Percentiles rank a stretch among this genome's conserved stretches.
Evolutionary conservation across 2,888 invertebrate genomes (phyloP).

Genomic region (Pyrrhia umbra): DNA sequence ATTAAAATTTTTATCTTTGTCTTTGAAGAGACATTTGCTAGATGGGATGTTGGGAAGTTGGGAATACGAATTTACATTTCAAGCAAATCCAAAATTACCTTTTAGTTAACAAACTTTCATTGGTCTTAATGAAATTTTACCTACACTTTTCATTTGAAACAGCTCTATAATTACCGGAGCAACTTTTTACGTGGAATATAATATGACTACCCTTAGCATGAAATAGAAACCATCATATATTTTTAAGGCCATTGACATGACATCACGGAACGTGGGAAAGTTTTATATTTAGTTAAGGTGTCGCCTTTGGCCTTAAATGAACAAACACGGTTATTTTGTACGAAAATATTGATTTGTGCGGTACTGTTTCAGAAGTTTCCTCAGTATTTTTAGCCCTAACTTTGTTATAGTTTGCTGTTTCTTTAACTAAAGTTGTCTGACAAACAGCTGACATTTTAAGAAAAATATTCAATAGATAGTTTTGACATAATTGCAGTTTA

Average conservation of each 20-base stretch:
- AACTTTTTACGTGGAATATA: not conserved
- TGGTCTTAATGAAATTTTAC: not conserved
- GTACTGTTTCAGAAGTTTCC: slow-evolving; percentile 7
- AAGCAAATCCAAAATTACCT: not conserved
- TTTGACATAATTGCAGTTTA: not conserved
- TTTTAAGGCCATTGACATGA: slow-evolving; percentile 62
- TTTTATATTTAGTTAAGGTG: slow-evolving; percentile 67
- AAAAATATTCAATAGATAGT: not conserved
- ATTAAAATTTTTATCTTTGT: not conserved
- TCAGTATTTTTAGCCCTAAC: slow-evolving; percentile 18
- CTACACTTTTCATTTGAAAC: not conserved
- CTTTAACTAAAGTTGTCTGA: not conserved
- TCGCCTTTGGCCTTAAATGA: slow-evolving; percentile 56
- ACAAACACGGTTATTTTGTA: slow-evolving; percentile 43
- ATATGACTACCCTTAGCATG: slow-evolving; percentile 1
- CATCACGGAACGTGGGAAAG: slow-evolving; percentile 68
- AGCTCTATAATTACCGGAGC: not conserved
- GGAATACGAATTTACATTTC: not conserved
- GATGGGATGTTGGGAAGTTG: too few species aligned
- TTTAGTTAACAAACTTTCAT: not conserved
- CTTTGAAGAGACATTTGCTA: not conserved
- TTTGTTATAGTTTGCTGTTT: not conserved
- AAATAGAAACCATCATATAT: slow-evolving; percentile 8
- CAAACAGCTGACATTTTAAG: not conserved
- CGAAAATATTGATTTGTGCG: slow-evolving; percentile 53